A percentile compares a stretch with the other conserved stretches of the same genome.
phyloP scores from a whole-genome alignment of 2,797 vertebrate species.

The Aldrovandia affinis region DNA sequence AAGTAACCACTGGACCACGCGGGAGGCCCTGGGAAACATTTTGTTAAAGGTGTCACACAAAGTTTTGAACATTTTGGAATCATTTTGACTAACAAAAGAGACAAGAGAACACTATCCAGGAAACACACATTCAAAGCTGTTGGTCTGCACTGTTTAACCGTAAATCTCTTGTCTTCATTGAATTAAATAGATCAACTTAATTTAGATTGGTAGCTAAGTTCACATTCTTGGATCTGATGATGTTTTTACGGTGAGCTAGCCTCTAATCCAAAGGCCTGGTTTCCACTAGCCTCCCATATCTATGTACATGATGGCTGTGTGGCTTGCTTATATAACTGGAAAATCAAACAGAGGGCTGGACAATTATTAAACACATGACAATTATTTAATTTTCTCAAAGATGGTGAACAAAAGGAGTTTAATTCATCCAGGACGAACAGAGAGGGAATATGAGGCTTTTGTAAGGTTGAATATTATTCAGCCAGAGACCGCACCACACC shows the following conservation, averaged over 20 bases:
- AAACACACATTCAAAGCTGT: too few species aligned
- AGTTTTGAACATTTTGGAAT: too few species aligned
- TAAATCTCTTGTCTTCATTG: background rate
- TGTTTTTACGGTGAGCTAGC: background rate
- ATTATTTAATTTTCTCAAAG: background rate
- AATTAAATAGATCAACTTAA: background rate
- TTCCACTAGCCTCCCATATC: background rate
- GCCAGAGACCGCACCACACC: background rate
- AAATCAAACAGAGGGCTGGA: background rate
- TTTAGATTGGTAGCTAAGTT: background rate
- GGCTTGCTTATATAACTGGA: background rate
- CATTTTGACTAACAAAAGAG: too few species aligned
- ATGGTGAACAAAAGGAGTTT: background rate
- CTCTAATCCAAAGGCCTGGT: background rate
- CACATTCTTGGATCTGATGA: background rate
- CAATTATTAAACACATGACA: constrained; percentile 1
- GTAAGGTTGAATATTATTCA: background rate
- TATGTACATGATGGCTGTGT: background rate
- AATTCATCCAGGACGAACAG: background rate
- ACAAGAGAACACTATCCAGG: too few species aligned
- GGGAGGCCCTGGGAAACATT: background rate
- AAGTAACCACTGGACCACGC: too few species aligned
- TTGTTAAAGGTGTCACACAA: too few species aligned
- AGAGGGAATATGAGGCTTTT: background rate
- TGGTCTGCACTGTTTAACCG: background rate